Percentiles rank a stretch among this genome's conserved stretches.
Evolutionary conservation across 1,140 invertebrate species (phyloP).

Genomic region (Thaumatotibia leucotreta): DNA sequence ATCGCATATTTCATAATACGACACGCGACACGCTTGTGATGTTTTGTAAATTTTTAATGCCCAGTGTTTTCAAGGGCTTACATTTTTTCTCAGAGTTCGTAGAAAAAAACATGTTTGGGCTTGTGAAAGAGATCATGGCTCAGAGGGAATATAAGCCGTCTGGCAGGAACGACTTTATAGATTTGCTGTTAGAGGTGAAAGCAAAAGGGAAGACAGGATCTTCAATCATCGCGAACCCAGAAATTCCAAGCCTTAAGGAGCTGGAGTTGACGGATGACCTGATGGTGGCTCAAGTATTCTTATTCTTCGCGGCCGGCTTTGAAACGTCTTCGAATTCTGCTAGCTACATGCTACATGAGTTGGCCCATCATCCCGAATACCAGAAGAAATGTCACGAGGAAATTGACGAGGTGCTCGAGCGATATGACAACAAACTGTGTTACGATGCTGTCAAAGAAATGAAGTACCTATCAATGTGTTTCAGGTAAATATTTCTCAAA

Average conservation of each 20-base stretch:
- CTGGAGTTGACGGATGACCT: conserved; percentile 13
- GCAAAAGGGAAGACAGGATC: conserved; percentile 30
- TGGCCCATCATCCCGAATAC: conserved; percentile 41
- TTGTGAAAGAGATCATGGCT: conserved; percentile 18
- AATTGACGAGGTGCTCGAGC: background rate
- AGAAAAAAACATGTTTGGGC: background rate
- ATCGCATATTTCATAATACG: background rate
- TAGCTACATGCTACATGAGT: conserved; percentile 75
- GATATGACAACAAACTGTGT: background rate
- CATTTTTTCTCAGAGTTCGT: background rate
- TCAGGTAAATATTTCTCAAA: background rate
- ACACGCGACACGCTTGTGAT: background rate
- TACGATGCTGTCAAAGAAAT: background rate
- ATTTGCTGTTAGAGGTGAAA: conserved; percentile 69
- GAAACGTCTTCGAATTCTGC: background rate
- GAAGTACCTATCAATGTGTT: background rate
- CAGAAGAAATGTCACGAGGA: background rate
- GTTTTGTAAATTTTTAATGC: conserved; percentile 6
- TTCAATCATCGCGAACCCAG: conserved; percentile 53
- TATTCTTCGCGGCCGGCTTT: conserved; percentile 67
- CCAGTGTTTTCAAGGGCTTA: background rate
- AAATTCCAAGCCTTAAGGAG: background rate
- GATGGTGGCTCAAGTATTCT: conserved; percentile 61
- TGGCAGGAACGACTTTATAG: conserved; percentile 69
- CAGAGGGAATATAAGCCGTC: conserved; percentile 16